Conservation (phyloP, 2,888 invertebrate genomes). For the Octodonta nipae region DNA sequence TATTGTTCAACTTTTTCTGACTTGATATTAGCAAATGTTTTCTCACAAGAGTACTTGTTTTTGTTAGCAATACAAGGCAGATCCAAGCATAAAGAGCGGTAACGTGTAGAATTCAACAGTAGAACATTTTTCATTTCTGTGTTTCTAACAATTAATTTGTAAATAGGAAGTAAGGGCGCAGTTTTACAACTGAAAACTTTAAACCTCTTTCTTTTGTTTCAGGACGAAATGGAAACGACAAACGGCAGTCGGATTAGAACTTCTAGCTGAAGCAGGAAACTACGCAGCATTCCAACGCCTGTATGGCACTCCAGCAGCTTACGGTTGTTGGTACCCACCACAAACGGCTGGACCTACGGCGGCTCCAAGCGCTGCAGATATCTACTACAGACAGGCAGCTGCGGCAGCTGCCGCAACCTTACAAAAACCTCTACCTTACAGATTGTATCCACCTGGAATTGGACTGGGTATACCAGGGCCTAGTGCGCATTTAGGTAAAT, state of each 20-base stretch:
- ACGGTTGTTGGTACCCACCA: slow-evolving; percentile 49
- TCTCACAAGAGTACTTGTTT: too few relatives aligned
- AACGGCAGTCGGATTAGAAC: slow-evolving; percentile 91
- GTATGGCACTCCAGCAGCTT: slow-evolving; percentile 65
- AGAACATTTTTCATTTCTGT: too few relatives aligned
- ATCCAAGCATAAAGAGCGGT: too few relatives aligned
- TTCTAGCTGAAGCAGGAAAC: slow-evolving; percentile 93
- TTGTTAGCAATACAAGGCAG: too few relatives aligned
- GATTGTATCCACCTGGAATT: slow-evolving; percentile 40
- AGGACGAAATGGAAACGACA: slow-evolving; percentile 99
- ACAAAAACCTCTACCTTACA: slow-evolving; percentile 79
- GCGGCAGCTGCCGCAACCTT: slow-evolving; percentile 59
- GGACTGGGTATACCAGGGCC: slow-evolving; percentile 52
- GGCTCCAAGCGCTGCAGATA: slow-evolving; percentile 55
- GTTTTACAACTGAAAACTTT: too few relatives aligned
- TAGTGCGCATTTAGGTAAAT: slow-evolving; percentile 43
- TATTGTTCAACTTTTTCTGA: too few relatives aligned
- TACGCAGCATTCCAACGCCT: slow-evolving; percentile 96
- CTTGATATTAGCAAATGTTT: too few relatives aligned
- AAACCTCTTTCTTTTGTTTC: slow-evolving; percentile 30
- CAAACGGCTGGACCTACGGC: slow-evolving; percentile 46
- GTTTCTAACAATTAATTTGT: too few relatives aligned
- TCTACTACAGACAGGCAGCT: slow-evolving; percentile 68
- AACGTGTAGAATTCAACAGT: too few relatives aligned
- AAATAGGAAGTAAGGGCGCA: too few relatives aligned